Evolutionary conservation across 1,140 invertebrate genomes (phyloP), one percentile per base, ranked within the genome.

Genomic region (Leucophenga varia): DNA sequence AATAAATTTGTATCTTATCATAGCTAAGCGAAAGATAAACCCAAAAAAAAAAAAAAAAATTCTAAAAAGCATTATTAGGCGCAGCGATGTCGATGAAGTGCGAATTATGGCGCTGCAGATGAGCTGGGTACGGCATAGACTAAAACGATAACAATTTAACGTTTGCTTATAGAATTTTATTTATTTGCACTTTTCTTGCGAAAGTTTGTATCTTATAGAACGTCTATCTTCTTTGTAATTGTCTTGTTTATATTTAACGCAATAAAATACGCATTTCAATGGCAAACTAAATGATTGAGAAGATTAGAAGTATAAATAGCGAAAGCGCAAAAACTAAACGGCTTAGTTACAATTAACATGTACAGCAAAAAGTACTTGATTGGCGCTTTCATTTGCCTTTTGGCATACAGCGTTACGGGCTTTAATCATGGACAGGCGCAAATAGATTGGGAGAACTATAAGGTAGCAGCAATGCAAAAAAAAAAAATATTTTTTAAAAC

Each of bases 101-200:
- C 28, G 12, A 30, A 30, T 30, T 30, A 12, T 30, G n/a, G 28
- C 28, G 28, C 28, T 8, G 28, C 28, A 12, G 12, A 30, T 8
- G 28, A 30, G 12, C 28, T 30, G 28, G 28, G 28, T 8, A n/a
- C n/a, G 28, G 12, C 28, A 30, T 30, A 30, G n/a, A n/a, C n/a
- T n/a, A n/a, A n/a, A n/a, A n/a, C n/a, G n/a, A n/a, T n/a, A n/a
- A n/a, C n/a, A n/a, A n/a, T n/a, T n/a, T n/a, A n/a, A n/a, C n/a
- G n/a, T n/a, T n/a, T n/a, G n/a, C 28, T 30, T 12, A 12, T 30
- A 30, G 7, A 30, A 30, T 12, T 30, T 35, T 7, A 16, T 65
- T 55, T 65, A 55, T 65, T 65, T 65, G 58, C 61, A 65, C 61
- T 61, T 55, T 64, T 64, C 47, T 60, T 60, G 57, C 48, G 57